Base-by-base conservation (phyloP, 1,140 invertebrate species). In the Leptinotarsa undecemlineata region DNA sequence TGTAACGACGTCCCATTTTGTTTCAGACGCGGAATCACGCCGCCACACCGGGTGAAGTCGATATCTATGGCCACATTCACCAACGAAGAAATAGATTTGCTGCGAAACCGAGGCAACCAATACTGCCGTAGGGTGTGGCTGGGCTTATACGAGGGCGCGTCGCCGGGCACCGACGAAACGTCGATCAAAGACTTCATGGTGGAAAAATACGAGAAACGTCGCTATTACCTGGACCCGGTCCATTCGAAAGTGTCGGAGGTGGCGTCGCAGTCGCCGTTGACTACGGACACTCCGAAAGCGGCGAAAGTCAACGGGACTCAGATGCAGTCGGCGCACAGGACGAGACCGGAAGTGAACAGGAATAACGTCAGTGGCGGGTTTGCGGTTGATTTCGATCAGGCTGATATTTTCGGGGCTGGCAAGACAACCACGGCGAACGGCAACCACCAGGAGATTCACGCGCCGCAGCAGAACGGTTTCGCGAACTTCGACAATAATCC, bases 31-130 rank as follows among this genome's bases (percentile, higher is more conserved):
- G 98, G 97, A 69, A 87, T 99, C 78, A 99, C 97, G 82, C 97
- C 98, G 64, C 98, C 97, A 75, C 97, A 99, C 86, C 89, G 98
- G 78, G 96, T 99, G 42, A 99, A 99, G 87, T 99, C 97, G 48
- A 99, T 99, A 81, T 98, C 97, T 8, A 98, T 99, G 97, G 95
- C 97, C 61, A 98, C 94, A 81, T 99, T 99, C 86, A 97, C 93
- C 75, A 90, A 92, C 78, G 97, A 99, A 78, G 98, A 99, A 88
- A 93, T 99, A 83, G 95, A 97, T 84, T 93, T 95, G 82, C 89
- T 99, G 76, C 94, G 92, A 88, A 89, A 89, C 73, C 91, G 92
- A 86, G 97, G 97, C 77, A 99, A 99, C 87, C 96, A 98, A 89
- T 93, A 95, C 82, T 98, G 96, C 85, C 89, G 91, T 80, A 92